Conservation (phyloP, 2,113 vertebrate species). For the Amphiprion percula region DNA sequence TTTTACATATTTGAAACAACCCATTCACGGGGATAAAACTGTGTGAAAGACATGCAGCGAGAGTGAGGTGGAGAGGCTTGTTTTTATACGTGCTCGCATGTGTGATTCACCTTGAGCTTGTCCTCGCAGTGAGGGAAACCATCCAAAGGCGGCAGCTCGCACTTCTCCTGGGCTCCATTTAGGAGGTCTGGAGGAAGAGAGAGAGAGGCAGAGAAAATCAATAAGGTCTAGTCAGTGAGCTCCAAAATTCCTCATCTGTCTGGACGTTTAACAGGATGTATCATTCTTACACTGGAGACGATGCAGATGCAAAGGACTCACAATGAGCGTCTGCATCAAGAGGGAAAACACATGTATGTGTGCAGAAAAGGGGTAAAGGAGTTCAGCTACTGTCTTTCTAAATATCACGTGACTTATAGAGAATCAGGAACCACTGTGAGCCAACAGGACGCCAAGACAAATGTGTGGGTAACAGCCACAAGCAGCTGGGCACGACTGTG, state of each 20-base stretch:
- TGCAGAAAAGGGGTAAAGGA: too few relatives aligned
- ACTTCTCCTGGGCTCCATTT: constrained; percentile 98
- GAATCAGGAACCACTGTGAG: too few relatives aligned
- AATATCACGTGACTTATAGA: too few relatives aligned
- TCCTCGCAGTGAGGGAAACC: constrained; percentile 98
- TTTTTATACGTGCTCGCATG: constrained; percentile 11
- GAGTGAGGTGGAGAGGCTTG: background rate
- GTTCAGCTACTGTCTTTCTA: too few relatives aligned
- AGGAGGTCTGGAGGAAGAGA: constrained; percentile 89
- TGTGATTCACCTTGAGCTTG: constrained; percentile 92
- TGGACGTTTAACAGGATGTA: constrained; percentile 1
- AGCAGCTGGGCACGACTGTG: too few relatives aligned
- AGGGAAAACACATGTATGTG: too few relatives aligned
- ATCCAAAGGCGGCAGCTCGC: constrained; percentile 96
- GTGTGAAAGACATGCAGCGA: background rate
- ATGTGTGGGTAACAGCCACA: too few relatives aligned
- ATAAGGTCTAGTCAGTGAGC: constrained; percentile 39
- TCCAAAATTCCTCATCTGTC: constrained; percentile 8
- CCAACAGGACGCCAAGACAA: too few relatives aligned
- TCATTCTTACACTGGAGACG: background rate
- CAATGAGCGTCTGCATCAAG: too few relatives aligned
- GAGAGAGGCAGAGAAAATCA: constrained; percentile 42
- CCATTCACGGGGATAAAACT: background rate
- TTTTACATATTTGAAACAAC: too few relatives aligned
- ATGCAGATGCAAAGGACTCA: background rate